phyloP scores from a whole-genome alignment of 53 echinoderm and acorn worm genomes.

The Crossaster papposus region DNA sequence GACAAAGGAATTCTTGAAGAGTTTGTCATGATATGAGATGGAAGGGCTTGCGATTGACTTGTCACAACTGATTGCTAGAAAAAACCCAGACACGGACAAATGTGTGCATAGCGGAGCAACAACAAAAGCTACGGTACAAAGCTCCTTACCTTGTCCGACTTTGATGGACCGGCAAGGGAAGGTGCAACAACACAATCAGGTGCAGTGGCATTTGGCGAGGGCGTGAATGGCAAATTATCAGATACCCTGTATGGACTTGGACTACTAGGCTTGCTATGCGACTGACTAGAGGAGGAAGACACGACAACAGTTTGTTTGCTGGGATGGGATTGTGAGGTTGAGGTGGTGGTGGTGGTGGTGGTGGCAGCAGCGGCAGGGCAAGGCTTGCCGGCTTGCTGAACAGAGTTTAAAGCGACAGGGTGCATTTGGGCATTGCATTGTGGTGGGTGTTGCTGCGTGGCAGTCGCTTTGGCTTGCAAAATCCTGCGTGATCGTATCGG shows the following conservation, averaged over 20 bases:
- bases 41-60: neutral
- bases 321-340: constrained; percentile 19
- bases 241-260: constrained; percentile 45
- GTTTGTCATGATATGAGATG: too few species aligned
- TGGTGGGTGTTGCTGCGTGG: constrained; percentile 51
- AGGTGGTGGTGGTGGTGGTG: neutral
- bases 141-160: constrained; percentile 38
- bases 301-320: constrained; percentile 16
- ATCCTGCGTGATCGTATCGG: constrained; percentile 48
- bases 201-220: constrained; percentile 51
- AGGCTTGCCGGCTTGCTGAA: constrained; percentile 30
- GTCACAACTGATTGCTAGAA: neutral
- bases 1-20: neutral
- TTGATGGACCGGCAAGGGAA: constrained; percentile 32
- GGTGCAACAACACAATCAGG: constrained; percentile 43
- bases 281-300: constrained; percentile 28
- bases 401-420: constrained; percentile 20
- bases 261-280: constrained; percentile 51
- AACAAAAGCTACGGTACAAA: constrained; percentile 15
- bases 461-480: constrained; percentile 15
- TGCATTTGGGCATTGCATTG: constrained; percentile 51
- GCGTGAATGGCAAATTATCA: constrained; percentile 27
- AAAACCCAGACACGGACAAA: neutral
- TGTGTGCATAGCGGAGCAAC: neutral
- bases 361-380: neutral